Conservation (phyloP, 2,888 invertebrate species). For the Eupithecia dodoneata region DNA sequence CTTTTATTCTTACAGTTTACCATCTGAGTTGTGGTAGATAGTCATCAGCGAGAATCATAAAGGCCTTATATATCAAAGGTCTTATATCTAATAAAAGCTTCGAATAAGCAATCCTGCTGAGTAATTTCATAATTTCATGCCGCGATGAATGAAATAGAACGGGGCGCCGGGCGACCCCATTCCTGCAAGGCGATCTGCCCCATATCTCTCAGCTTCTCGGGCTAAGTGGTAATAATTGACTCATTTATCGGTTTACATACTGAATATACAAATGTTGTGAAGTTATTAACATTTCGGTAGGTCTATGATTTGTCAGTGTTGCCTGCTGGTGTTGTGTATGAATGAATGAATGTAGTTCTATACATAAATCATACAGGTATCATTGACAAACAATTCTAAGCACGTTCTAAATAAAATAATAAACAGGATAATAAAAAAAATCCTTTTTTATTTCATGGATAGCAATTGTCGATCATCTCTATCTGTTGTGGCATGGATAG, state of each 20-base stretch:
- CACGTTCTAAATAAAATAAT: too few relatives aligned
- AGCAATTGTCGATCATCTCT: background rate
- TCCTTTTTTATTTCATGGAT: background rate
- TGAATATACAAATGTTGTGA: slow-evolving; percentile 43
- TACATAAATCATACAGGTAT: too few relatives aligned
- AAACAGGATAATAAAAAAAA: too few relatives aligned
- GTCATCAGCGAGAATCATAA: slow-evolving; percentile 11
- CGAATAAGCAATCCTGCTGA: slow-evolving; percentile 35
- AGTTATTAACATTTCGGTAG: slow-evolving; percentile 57
- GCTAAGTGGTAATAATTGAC: slow-evolving; percentile 48
- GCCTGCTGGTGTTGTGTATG: slow-evolving; percentile 1
- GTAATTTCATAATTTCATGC: slow-evolving; percentile 44
- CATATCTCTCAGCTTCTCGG: slow-evolving; percentile 43
- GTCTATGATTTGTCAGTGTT: slow-evolving; percentile 30
- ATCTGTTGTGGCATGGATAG: background rate
- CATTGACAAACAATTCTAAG: too few relatives aligned
- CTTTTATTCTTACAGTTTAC: background rate
- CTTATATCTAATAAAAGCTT: slow-evolving; percentile 35
- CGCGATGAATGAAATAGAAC: slow-evolving; percentile 44
- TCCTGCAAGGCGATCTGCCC: slow-evolving; percentile 42
- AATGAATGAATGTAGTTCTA: too few relatives aligned
- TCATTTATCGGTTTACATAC: slow-evolving; percentile 44
- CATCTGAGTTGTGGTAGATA: background rate
- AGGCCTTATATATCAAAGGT: slow-evolving; percentile 21
- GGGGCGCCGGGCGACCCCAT: slow-evolving; percentile 41